Evolutionary conservation across 2,113 vertebrate species (phyloP), one percentile per base, ranked within the genome.

Genomic region (Cathartes aura): DNA sequence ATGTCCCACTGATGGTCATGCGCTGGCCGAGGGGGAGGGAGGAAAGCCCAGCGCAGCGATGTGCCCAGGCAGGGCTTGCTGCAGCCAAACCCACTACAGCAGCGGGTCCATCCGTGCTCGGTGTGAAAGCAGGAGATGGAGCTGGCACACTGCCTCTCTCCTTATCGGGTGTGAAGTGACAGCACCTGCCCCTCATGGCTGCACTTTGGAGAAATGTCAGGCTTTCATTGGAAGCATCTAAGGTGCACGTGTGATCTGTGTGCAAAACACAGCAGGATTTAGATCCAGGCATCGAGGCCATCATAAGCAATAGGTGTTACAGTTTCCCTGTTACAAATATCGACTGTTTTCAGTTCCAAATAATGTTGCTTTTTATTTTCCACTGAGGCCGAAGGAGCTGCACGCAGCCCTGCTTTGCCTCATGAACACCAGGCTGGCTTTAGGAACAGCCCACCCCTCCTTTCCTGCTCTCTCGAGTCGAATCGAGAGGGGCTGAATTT

Each of bases 1-100:
- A 17, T 5, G 15, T 55, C 55, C 59, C 0, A 0, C 48, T 22
- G 23, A 20, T 48, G 24, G 36, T 82, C 29, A 19, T 19, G 55
- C 0, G 1, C 45, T 72, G 45, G 30, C 64, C n/a, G 15, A 9
- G n/a, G 29, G 18, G 26, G 6, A 16, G 7, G 36, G 30, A 82
- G 43, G 55, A 59, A 70, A 59, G 74, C 53, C 63, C n/a, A 45
- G 38, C 6, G 2, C 1, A 2, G 34, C 0, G 1, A 22, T 8
- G 11, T 59, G 38, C 32, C 32, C 24, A 42, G 18, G 48, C 38
- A 52, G 58, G 26, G 12, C 30, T 72, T 42, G 40, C 72, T 62
- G 76, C 62, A 79, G 50, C 75, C 81, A 80, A 70, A 20, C 13
- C 26, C 8, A 1, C 0, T 1, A 1, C 34, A 68, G 72, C 66